These are phyloP conservation scores for Lateolabrax maculatus DNA, from an alignment of 2,797 vertebrate species.

Conservation along the genomic window DNA sequence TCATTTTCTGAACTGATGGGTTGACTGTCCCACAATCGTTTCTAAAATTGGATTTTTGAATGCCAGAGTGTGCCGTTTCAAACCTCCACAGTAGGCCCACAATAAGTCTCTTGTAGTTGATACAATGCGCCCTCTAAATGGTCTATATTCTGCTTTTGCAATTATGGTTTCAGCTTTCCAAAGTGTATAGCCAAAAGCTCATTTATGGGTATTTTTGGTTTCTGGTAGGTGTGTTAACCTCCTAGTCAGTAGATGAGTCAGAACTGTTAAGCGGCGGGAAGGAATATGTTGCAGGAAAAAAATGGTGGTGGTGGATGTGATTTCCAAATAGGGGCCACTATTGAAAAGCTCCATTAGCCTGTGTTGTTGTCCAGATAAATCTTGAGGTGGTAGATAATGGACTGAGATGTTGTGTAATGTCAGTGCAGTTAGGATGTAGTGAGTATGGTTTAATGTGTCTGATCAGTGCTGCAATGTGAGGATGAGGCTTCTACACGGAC, in stretches of 20 bases:
- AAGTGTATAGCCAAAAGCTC: neutral
- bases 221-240: neutral
- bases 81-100: neutral
- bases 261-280: neutral
- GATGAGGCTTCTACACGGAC: constrained; percentile 22
- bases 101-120: neutral
- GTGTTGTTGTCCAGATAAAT: constrained; percentile 9
- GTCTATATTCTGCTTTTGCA: neutral
- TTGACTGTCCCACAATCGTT: neutral
- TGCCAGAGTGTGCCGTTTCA: neutral
- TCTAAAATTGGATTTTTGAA: neutral
- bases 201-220: constrained; percentile 2
- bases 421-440: constrained; percentile 29
- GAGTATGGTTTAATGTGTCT: constrained; percentile 31
- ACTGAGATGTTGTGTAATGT: constrained; percentile 24
- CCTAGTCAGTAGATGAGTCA: neutral
- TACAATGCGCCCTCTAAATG: neutral
- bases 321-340: neutral
- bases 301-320: neutral
- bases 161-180: neutral
- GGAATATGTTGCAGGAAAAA: neutral
- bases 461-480: constrained; percentile 22
- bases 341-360: constrained; percentile 11
- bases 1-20: neutral
- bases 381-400: constrained; percentile 38